Evolutionary conservation across 2,797 vertebrate species (phyloP).

Genomic region (Hoplostethus atlanticus): DNA sequence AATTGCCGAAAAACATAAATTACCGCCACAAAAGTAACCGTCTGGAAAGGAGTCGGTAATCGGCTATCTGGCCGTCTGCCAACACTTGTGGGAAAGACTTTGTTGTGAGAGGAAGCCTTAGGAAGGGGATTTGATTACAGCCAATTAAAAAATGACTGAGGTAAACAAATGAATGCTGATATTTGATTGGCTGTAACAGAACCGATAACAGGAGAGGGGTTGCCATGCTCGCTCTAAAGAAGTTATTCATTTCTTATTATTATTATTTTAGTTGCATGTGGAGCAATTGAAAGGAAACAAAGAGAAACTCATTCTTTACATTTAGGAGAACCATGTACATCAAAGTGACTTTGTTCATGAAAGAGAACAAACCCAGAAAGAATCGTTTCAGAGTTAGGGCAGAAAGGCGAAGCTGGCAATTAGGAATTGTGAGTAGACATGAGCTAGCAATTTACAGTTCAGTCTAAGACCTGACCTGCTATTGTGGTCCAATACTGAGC

Average conservation of each 20-base stretch:
- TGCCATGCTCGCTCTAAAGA: conserved; percentile 46
- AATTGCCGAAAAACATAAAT: conserved; percentile 5
- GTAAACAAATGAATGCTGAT: too few relatives aligned
- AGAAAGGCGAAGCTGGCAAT: conserved; percentile 29
- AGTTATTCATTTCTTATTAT: neutral
- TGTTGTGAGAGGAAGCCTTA: conserved; percentile 6
- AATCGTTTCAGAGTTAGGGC: conserved; percentile 26
- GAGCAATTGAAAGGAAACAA: too few relatives aligned
- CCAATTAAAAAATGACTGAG: too few relatives aligned
- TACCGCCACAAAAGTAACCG: conserved; percentile 8
- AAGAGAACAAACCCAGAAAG: neutral
- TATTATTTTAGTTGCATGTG: too few relatives aligned
- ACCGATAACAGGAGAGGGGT: conserved; percentile 4
- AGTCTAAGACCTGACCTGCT: neutral
- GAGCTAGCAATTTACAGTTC: conserved; percentile 43
- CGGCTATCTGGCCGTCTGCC: conserved; percentile 40
- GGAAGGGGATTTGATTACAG: conserved; percentile 32
- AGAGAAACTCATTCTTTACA: neutral
- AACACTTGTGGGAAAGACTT: too few relatives aligned
- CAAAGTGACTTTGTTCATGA: conserved; percentile 35
- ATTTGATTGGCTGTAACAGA: too few relatives aligned
- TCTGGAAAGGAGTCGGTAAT: conserved; percentile 6
- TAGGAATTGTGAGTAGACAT: conserved; percentile 49
- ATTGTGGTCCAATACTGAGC: conserved; percentile 15
- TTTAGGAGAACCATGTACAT: conserved; percentile 28